Conservation (phyloP, 2,888 invertebrate species). For the Oscheius sp. region DNA sequence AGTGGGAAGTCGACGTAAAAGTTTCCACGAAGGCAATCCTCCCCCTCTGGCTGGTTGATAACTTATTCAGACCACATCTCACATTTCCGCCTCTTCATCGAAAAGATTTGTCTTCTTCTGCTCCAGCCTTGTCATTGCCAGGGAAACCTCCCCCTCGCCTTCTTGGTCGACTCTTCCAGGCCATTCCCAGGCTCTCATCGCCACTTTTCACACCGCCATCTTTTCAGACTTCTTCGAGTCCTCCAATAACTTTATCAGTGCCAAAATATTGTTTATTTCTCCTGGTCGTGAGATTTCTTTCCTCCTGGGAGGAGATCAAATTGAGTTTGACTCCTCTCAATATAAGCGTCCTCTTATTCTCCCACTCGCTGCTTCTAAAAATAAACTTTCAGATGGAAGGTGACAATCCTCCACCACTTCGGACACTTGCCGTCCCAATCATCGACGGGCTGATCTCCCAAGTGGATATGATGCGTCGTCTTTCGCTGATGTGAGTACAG, state of each 20-base stretch:
- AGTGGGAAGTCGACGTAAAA: not conserved
- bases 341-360: too few relatives aligned
- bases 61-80: slow-evolving; percentile 19
- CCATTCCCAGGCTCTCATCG: too few relatives aligned
- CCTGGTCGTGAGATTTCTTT: too few relatives aligned
- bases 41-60: not conserved
- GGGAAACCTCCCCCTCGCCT: not conserved
- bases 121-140: slow-evolving; percentile 2
- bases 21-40: not conserved
- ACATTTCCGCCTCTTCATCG: slow-evolving; percentile 10
- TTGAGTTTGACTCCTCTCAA: too few relatives aligned
- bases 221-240: not conserved
- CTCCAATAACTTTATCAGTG: not conserved
- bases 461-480: slow-evolving; percentile 32
- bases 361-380: not conserved
- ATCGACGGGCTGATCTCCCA: slow-evolving; percentile 34
- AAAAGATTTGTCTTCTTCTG: not conserved
- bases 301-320: too few relatives aligned
- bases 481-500: slow-evolving; percentile 33
- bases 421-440: slow-evolving; percentile 21
- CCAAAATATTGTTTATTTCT: too few relatives aligned
- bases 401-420: slow-evolving; percentile 3
- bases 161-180: not conserved
- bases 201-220: too few relatives aligned
- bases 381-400: slow-evolving; percentile 8